Evolutionary conservation across 37 sponge, comb jelly and placozoan genomes (phyloP).

Genomic region (Agelas oroides): DNA sequence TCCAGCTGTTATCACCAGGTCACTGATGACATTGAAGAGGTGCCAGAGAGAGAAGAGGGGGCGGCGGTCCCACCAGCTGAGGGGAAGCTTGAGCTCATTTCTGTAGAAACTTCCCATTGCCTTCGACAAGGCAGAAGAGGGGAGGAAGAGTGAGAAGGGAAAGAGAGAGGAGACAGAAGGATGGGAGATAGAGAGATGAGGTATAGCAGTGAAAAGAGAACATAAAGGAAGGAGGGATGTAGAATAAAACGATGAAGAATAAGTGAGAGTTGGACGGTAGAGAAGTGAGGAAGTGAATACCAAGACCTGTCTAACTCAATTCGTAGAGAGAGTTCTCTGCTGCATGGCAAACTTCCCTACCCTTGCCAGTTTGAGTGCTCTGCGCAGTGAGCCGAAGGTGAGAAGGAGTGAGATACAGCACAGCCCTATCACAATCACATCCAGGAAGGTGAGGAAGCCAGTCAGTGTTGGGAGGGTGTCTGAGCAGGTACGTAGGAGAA

Average conservation of each 20-base stretch:
- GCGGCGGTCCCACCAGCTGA: constrained; percentile 61
- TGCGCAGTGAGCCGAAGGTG: constrained; percentile 17
- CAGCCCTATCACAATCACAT: constrained; percentile 15
- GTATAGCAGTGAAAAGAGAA: no score
- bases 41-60: constrained; percentile 45
- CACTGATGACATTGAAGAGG: constrained; percentile 40
- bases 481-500: not conserved
- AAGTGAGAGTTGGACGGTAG: no score
- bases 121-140: constrained; percentile 4
- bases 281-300: no score
- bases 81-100: constrained; percentile 16
- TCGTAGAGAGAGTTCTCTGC: no score
- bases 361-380: constrained; percentile 33
- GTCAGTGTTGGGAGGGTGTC: not conserved
- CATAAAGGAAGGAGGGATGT: no score
- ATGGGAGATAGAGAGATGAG: not conserved
- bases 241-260: no score
- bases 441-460: constrained; percentile 20
- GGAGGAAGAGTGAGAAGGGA: no score
- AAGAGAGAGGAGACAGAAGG: not conserved
- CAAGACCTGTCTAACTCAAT: no score
- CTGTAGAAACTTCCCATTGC: constrained; percentile 62
- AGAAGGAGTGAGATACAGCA: constrained; percentile 35
- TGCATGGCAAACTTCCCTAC: constrained; percentile 1
- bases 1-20: constrained; percentile 34